Conservation (phyloP, 53 echinoderm and acorn worm genomes). For the Astropecten irregularis region DNA sequence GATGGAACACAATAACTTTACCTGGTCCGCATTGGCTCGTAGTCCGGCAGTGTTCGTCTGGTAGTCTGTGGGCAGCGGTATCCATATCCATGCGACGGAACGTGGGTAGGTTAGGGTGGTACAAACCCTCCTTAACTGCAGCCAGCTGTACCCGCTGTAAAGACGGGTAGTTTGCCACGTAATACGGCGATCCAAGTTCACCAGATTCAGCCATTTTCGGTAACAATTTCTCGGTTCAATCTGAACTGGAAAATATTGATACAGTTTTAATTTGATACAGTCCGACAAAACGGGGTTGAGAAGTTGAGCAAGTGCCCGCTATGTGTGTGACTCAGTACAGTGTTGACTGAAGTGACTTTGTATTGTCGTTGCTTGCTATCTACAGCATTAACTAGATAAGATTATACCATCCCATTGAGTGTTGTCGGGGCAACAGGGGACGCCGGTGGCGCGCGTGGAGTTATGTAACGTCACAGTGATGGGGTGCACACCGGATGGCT, state of each 20-base stretch:
- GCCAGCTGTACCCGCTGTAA: conserved; percentile 74
- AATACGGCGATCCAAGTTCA: conserved; percentile 53
- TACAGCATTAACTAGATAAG: not conserved
- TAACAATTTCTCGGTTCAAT: not conserved
- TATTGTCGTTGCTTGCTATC: not conserved
- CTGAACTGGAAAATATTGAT: not conserved
- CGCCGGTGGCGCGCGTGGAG: not conserved
- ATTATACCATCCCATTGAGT: conserved; percentile 6
- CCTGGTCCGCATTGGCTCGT: conserved; percentile 84
- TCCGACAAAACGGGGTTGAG: not conserved
- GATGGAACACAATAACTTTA: too few relatives aligned
- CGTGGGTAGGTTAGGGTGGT: conserved; percentile 86
- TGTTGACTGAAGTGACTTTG: too few relatives aligned
- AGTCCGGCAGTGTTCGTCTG: conserved; percentile 94
- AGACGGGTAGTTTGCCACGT: conserved; percentile 70
- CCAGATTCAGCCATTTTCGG: conserved; percentile 44
- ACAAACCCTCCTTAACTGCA: conserved; percentile 90
- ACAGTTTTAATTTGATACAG: not conserved
- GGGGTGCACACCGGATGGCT: not conserved
- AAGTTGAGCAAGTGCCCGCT: too few relatives aligned
- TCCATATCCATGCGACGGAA: conserved; percentile 98
- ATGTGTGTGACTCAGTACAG: too few relatives aligned
- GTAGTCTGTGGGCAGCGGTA: conserved; percentile 89
- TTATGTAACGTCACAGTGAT: conserved; percentile 34
- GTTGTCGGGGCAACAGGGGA: conserved; percentile 38